Base-by-base conservation (phyloP, 37 sponge, comb jelly and placozoan species). In the Tethya wilhelma region DNA sequence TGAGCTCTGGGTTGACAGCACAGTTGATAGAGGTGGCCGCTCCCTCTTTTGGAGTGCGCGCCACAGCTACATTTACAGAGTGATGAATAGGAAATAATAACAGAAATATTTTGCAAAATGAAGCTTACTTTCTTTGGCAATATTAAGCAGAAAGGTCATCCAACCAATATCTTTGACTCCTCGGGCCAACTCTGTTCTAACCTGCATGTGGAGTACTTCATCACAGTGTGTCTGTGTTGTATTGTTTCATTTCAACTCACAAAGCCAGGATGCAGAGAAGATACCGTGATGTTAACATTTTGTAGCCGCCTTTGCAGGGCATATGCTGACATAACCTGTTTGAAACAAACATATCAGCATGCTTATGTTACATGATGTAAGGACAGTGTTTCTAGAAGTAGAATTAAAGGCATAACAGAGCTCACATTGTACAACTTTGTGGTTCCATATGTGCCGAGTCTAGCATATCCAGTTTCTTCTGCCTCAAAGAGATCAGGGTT, bases 1-100 rank as follows among this genome's bases (percentile, higher is more conserved):
- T 93, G 37, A 93, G 82, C 20, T 59, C 73, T 0, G 93, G 89
- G 46, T 93, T 88, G 17, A 81, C 86, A 44, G 93, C 89, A 75
- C 89, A 88, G 65, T 93, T 93, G 36, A 93, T 44, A 22, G 82
- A 81, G 33, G 89, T 88, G 66, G 75, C 69, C 11, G 93, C 89
- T 20, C 93, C 93, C 39, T 75, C 44, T n/a, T 39, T 17, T 31
- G 81, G 77, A 57, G 40, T 67, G 42, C 91, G 58, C 3, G 40
- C 63, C 22, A 74, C 2, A 0, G 32, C 84, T 75, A 42, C 23
- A 56, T 44, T 1, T 30, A 69, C 33, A 58, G 17, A 58, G 59
- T 19, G 9, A 58, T 28, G 4, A n/a, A 58, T 4, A 58, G 59
- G n/a, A n/a, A n/a, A n/a, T n/a, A n/a, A n/a, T n/a, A n/a, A n/a